Evolutionary conservation across 1,140 invertebrate species (phyloP).

Genomic region (Marisa cornuarietis): DNA sequence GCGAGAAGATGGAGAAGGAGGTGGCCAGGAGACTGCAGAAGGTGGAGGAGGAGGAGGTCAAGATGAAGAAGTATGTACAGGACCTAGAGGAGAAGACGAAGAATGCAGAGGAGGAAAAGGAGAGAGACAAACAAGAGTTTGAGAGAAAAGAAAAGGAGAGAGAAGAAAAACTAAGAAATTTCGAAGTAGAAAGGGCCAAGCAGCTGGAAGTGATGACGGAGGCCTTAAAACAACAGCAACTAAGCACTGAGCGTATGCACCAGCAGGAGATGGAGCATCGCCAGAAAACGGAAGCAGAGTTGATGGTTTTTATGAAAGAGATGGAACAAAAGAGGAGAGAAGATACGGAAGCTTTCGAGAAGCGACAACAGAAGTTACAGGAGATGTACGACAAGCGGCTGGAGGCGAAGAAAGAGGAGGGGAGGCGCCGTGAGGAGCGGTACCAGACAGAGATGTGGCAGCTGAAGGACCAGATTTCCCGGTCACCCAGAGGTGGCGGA

Average conservation of each 20-base stretch:
- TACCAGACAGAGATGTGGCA: background rate
- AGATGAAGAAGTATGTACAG: constrained; percentile 18
- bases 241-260: background rate
- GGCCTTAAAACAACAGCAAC: background rate
- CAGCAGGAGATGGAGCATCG: background rate
- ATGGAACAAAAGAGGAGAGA: constrained; percentile 9
- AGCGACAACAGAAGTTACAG: background rate
- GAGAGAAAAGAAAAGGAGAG: background rate
- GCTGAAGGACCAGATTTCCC: background rate
- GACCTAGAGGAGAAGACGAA: background rate
- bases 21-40: background rate
- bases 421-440: background rate
- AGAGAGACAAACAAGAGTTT: constrained; percentile 8
- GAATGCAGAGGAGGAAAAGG: background rate
- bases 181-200: background rate
- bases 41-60: constrained; percentile 4
- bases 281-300: background rate
- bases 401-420: background rate
- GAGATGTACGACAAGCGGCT: background rate
- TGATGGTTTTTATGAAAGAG: background rate
- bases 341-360: background rate
- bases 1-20: constrained; percentile 14
- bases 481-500: background rate
- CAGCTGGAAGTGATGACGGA: background rate
- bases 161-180: background rate